Percentiles rank a stretch among this genome's conserved stretches.
Evolutionary conservation across 2,888 invertebrate genomes (phyloP).

Genomic region (Gerosis bhagava): DNA sequence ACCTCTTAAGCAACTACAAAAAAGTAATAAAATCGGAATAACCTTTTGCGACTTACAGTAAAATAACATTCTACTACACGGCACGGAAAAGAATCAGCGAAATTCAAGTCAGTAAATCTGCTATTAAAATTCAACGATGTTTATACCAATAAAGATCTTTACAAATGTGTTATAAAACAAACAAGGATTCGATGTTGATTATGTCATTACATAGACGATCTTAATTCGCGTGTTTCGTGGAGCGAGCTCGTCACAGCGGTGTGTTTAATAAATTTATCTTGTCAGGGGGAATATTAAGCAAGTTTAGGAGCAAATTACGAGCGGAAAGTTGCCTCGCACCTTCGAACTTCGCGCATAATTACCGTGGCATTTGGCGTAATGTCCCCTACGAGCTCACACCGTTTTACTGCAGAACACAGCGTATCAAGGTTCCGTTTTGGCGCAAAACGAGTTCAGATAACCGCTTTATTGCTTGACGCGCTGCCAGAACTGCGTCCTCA

Average conservation of each 20-base stretch:
- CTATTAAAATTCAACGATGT: too few relatives aligned
- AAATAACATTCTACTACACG: too few relatives aligned
- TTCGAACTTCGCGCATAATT: slow-evolving; percentile 66
- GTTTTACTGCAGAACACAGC: slow-evolving; percentile 57
- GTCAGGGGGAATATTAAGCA: slow-evolving; percentile 73
- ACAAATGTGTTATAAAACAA: too few relatives aligned
- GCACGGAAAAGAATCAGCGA: too few relatives aligned
- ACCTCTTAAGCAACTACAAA: too few relatives aligned
- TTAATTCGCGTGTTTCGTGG: slow-evolving; percentile 28
- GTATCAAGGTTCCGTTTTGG: slow-evolving; percentile 62
- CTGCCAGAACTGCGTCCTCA: slow-evolving; percentile 49
- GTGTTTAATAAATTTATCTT: slow-evolving; percentile 77
- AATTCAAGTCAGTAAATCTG: too few relatives aligned
- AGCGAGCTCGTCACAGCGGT: slow-evolving; percentile 52
- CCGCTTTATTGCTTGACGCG: slow-evolving; percentile 68
- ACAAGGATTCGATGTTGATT: slow-evolving; percentile 48
- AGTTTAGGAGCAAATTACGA: slow-evolving; percentile 76
- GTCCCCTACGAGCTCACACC: slow-evolving; percentile 45
- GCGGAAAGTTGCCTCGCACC: slow-evolving; percentile 55
- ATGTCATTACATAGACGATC: slow-evolving; percentile 44
- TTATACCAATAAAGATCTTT: too few relatives aligned
- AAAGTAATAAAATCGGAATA: too few relatives aligned
- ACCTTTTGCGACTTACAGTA: too few relatives aligned
- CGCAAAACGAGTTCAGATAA: slow-evolving; percentile 70
- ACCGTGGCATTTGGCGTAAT: slow-evolving; percentile 58